Evolutionary conservation across 2,888 invertebrate genomes (phyloP), one percentile per base, ranked within the genome.

Genomic region (Protonemura montana): DNA sequence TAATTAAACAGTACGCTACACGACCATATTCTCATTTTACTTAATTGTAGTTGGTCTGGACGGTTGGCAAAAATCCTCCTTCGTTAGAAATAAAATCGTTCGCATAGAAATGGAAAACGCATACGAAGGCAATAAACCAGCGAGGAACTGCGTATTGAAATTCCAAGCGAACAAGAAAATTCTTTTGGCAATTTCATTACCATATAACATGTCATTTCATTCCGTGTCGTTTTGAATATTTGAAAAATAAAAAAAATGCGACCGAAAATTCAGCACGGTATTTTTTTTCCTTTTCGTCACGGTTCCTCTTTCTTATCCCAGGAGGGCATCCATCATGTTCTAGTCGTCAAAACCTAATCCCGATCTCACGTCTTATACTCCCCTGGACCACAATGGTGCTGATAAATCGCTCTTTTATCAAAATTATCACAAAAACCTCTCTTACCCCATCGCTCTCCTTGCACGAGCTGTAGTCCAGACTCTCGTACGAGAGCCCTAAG

Each of bases 371-470:
- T 25, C 78, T 10, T 21, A 2, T 59, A 59, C 59, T 21, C 26
- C 78, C 6, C 27, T 29, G 27, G 78, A 78, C 78, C 78, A 78
- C 78, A 78, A 78, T 78, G 29, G 26, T 78, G 29, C 26, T 78
- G 29, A 78, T 78, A 28, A 28, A 78, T 78, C 27, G 27, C 29
- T 78, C 16, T 78, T 26, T 78, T 78, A 28, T 78, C 26, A 78
- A 78, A 28, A 26, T 26, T 77, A 26, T 77, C 5, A 25, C 7
- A 78, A n/a, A 87, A 76, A 27, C n/a, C 13, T 16, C 77, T 30
- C 87, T 87, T 77, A 87, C 87, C 87, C 87, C 88, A 80, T 88
- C 88, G 42, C 87, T 88, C 86, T 88, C 88, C 86, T 88, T 88
- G 87, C 87, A 87, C 42, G 87, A 87, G 78, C 88, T 88, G 87